Conservation (phyloP, 2,888 invertebrate genomes). For the Drosophila robusta region DNA sequence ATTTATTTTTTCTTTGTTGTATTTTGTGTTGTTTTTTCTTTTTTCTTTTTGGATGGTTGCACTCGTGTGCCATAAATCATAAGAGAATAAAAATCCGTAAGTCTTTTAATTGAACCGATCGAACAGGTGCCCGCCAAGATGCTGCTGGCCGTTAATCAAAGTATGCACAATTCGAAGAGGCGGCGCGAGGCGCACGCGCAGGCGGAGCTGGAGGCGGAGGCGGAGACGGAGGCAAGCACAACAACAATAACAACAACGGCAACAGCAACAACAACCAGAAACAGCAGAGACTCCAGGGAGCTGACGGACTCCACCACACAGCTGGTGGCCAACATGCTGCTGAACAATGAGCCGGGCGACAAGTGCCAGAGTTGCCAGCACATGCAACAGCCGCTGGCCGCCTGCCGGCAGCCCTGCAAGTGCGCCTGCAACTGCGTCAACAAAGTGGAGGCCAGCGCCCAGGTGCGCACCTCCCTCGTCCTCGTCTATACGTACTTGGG, state of each 20-base stretch:
- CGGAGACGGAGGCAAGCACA: not conserved
- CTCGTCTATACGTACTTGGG: slow-evolving; percentile 81
- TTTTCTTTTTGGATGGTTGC: slow-evolving; percentile 20
- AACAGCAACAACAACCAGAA: not conserved
- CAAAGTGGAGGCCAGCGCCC: slow-evolving; percentile 11
- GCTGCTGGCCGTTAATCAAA: slow-evolving; percentile 83
- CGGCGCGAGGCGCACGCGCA: slow-evolving; percentile 38
- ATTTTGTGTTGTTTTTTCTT: slow-evolving; percentile 2
- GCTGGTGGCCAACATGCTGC: slow-evolving; percentile 53
- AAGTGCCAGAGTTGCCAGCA: slow-evolving; percentile 48
- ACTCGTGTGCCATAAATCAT: slow-evolving; percentile 66
- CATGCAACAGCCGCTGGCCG: slow-evolving; percentile 22
- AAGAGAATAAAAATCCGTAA: not conserved
- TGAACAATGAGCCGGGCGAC: slow-evolving; percentile 13
- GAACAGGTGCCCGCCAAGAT: slow-evolving; percentile 63
- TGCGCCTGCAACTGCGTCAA: slow-evolving; percentile 56
- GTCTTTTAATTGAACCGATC: slow-evolving; percentile 28
- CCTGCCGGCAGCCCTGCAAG: not conserved
- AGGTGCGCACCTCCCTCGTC: slow-evolving; percentile 36
- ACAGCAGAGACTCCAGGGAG: slow-evolving; percentile 11
- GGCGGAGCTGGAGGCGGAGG: slow-evolving; percentile 1
- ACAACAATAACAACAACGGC: not conserved
- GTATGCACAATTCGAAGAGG: slow-evolving; percentile 59
- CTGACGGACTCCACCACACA: slow-evolving; percentile 55
- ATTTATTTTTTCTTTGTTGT: slow-evolving; percentile 16